phyloP scores from a whole-genome alignment of 2,797 vertebrate species.

The Myotis myotis region DNA sequence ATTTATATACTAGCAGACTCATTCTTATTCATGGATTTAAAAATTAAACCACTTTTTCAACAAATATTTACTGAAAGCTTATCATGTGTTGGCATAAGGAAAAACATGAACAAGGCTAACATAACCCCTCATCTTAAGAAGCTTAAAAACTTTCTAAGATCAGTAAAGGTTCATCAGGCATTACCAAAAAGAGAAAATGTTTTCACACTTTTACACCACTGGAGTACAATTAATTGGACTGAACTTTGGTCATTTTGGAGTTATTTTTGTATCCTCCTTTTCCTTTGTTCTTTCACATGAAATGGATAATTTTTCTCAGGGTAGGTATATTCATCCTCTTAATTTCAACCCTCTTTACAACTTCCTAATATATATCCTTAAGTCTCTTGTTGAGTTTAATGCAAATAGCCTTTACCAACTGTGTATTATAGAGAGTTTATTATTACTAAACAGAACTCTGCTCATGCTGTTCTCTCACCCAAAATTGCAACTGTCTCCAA shows the following conservation, averaged over 20 bases:
- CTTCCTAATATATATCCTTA: neutral
- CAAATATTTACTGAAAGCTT: slow-evolving; percentile 16
- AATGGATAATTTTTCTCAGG: neutral
- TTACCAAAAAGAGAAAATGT: neutral
- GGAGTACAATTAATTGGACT: slow-evolving; percentile 5
- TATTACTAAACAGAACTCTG: neutral
- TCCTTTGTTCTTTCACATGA: neutral
- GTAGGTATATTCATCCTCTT: neutral
- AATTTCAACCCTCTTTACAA: neutral
- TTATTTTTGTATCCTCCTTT: neutral
- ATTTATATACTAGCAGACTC: slow-evolving; percentile 5
- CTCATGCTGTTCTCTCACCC: neutral
- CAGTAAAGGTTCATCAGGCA: neutral
- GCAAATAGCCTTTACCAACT: neutral
- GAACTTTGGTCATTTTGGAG: neutral
- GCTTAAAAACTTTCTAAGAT: slow-evolving; percentile 12
- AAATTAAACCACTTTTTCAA: neutral
- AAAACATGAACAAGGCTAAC: neutral
- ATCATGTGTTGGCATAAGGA: neutral
- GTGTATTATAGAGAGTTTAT: neutral
- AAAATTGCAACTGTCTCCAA: neutral
- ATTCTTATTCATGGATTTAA: neutral
- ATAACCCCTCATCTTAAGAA: neutral
- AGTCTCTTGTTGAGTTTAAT: neutral
- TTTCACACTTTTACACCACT: neutral